Conservation (phyloP, 2,888 invertebrate species). For the Protonemura montana region DNA sequence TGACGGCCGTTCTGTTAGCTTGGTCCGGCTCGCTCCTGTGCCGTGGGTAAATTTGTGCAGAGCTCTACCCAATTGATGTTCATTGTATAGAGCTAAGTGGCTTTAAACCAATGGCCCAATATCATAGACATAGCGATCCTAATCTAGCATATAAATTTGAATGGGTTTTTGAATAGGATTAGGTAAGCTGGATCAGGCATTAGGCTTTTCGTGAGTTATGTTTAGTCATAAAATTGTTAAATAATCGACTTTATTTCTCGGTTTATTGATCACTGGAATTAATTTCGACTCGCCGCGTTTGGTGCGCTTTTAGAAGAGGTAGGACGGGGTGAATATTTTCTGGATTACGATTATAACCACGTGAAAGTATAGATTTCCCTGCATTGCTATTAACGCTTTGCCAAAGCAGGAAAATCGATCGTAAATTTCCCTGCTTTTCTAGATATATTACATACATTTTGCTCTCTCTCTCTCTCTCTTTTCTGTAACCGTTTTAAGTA, state of each 20-base stretch:
- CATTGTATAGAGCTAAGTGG: slow-evolving; percentile 20
- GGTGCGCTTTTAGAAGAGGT: background rate
- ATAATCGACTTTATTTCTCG: slow-evolving; percentile 25
- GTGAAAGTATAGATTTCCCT: background rate
- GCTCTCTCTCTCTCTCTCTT: no score
- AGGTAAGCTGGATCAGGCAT: background rate
- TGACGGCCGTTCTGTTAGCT: background rate
- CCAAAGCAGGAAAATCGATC: background rate
- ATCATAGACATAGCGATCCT: slow-evolving; percentile 14
- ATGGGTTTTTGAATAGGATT: slow-evolving; percentile 20
- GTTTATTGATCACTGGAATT: slow-evolving; percentile 3
- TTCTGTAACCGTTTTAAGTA: background rate
- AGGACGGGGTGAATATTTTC: background rate
- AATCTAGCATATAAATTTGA: slow-evolving; percentile 31
- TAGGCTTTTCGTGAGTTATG: slow-evolving; percentile 18
- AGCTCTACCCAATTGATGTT: slow-evolving; percentile 25
- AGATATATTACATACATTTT: no score
- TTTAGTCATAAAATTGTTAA: slow-evolving; percentile 27
- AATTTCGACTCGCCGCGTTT: background rate
- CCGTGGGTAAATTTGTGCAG: background rate
- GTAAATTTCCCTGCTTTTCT: background rate
- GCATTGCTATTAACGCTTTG: background rate
- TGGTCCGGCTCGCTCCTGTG: background rate
- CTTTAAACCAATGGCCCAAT: slow-evolving; percentile 27
- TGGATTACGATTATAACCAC: background rate